These are phyloP conservation scores for Eidolon dupreanum DNA, from an alignment of 2,797 vertebrate species.

Conservation along the genomic window DNA sequence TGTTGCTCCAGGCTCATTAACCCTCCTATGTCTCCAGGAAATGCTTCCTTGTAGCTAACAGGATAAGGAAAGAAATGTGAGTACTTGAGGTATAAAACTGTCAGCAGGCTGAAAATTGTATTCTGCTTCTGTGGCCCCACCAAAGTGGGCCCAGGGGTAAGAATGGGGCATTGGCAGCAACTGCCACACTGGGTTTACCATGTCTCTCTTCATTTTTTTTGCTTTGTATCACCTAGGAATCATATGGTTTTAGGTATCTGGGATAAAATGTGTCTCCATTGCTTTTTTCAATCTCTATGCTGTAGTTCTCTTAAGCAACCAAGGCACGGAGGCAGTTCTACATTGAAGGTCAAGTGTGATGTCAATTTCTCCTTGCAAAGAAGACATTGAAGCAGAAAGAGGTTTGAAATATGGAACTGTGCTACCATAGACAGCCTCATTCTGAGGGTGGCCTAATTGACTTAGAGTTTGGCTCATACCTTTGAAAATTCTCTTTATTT, in stretches of 20 bases:
- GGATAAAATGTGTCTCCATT: not conserved
- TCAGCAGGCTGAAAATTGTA: not conserved
- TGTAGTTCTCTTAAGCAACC: not conserved
- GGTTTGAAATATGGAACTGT: not conserved
- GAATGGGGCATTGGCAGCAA: not conserved
- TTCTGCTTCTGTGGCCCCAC: not conserved
- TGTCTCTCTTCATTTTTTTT: not conserved
- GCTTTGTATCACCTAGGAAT: not conserved
- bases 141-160: not conserved
- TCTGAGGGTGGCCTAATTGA: not conserved
- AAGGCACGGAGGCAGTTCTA: not conserved
- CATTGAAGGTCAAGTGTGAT: not conserved
- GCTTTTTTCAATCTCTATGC: not conserved
- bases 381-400: not conserved
- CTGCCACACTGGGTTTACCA: fast-evolving
- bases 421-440: not conserved
- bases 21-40: not conserved
- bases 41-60: not conserved
- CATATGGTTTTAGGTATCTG: not conserved
- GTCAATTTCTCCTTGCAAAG: not conserved
- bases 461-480: not conserved
- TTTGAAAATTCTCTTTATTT: slow-evolving; percentile 19
- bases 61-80: not conserved
- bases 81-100: not conserved
- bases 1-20: not conserved